Evolutionary conservation across 2,888 invertebrate genomes (phyloP).

Genomic region (Drosophila paucipuncta): DNA sequence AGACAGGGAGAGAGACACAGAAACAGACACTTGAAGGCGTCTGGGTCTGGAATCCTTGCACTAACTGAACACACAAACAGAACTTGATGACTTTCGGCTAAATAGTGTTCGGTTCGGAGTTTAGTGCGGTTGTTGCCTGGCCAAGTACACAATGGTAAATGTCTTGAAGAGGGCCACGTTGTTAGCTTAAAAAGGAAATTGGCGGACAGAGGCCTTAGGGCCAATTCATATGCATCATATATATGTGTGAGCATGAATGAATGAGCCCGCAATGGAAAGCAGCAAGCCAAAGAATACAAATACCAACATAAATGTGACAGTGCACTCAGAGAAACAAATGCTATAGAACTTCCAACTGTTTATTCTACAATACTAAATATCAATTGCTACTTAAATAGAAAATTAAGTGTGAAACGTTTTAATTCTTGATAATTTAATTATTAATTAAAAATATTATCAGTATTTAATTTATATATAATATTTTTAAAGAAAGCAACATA

Average conservation of each 20-base stretch:
- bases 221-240: constrained; percentile 23
- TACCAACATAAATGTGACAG: constrained; percentile 24
- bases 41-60: constrained; percentile 71
- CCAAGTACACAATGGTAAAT: constrained; percentile 84
- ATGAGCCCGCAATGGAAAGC: constrained; percentile 37
- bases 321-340: constrained; percentile 2
- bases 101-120: constrained; percentile 8
- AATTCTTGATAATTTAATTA: neutral
- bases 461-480: neutral
- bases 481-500: neutral
- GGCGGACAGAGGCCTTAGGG: constrained; percentile 57
- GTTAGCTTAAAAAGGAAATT: constrained; percentile 83
- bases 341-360: neutral
- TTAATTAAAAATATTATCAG: neutral
- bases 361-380: neutral
- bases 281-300: constrained; percentile 37
- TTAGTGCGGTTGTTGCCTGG: constrained; percentile 67
- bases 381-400: neutral
- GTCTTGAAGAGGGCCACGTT: constrained; percentile 78
- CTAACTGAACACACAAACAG: constrained; percentile 45
- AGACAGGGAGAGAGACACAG: constrained; percentile 16
- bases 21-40: constrained; percentile 27
- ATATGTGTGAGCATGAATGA: constrained; percentile 49
- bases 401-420: neutral
- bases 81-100: constrained; percentile 29